Conservation (phyloP, 2,113 vertebrate genomes). For the Australoheros scitulus region DNA sequence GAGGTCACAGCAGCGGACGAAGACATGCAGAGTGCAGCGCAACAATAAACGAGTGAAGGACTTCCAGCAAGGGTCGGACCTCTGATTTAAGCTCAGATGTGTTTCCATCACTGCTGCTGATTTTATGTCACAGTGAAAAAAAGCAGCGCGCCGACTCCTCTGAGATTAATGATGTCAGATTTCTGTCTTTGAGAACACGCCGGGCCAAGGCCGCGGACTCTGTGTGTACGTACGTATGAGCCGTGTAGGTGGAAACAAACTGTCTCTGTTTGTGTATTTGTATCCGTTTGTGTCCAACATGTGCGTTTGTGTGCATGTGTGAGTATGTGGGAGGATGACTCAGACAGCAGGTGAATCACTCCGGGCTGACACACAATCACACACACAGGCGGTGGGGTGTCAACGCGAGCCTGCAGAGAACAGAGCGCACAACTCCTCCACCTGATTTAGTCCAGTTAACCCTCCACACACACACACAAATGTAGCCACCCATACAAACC, state of each 20-base stretch:
- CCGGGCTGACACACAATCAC: slow-evolving; percentile 32
- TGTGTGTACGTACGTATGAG: neutral
- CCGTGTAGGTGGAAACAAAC: neutral
- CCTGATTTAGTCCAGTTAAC: slow-evolving; percentile 54
- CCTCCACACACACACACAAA: slow-evolving; percentile 15
- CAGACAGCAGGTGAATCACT: slow-evolving; percentile 66
- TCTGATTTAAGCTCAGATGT: neutral
- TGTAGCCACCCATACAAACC: neutral
- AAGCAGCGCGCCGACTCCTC: neutral
- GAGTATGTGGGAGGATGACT: slow-evolving; percentile 50
- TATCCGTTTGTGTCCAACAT: neutral
- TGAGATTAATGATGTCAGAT: slow-evolving; percentile 27
- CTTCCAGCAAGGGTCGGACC: slow-evolving; percentile 18
- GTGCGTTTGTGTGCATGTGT: neutral
- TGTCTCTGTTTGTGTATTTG: slow-evolving; percentile 9
- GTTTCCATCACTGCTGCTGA: slow-evolving; percentile 37
- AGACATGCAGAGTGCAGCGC: neutral
- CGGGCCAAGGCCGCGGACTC: neutral
- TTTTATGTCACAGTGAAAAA: neutral
- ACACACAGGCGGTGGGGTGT: slow-evolving; percentile 23
- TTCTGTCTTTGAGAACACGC: neutral
- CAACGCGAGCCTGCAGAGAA: slow-evolving; percentile 29
- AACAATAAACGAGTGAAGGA: neutral
- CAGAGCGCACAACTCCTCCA: slow-evolving; percentile 43
- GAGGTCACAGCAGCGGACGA: neutral